Conservation (phyloP, 1,140 invertebrate species). For the Dolichoris vasculosae region DNA sequence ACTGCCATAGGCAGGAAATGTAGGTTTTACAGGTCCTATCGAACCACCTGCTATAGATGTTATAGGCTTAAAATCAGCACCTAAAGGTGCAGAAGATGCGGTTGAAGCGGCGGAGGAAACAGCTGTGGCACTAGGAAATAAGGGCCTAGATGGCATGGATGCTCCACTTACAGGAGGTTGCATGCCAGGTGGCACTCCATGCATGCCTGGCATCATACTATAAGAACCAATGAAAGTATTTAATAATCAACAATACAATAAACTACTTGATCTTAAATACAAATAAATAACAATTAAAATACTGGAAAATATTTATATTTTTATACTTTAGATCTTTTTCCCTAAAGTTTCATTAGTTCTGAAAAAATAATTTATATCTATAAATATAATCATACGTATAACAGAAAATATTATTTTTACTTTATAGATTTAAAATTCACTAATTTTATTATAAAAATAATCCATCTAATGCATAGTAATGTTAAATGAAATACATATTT, state of each 20-base stretch:
- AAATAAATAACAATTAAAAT: neutral
- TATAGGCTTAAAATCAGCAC: conserved; percentile 80
- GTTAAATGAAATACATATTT: too few species aligned
- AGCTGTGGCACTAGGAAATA: conserved; percentile 84
- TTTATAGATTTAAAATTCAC: too few species aligned
- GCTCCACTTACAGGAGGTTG: conserved; percentile 75
- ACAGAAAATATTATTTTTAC: too few species aligned
- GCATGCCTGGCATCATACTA: conserved; percentile 74
- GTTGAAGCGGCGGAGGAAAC: conserved; percentile 78
- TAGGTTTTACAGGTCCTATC: conserved; percentile 80
- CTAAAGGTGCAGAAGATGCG: conserved; percentile 76
- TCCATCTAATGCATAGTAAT: too few species aligned
- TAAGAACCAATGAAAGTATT: conserved; percentile 55
- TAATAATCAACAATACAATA: conserved; percentile 20
- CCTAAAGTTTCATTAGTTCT: too few species aligned
- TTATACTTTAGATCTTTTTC: too few species aligned
- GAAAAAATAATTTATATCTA: too few species aligned
- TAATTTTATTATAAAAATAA: too few species aligned
- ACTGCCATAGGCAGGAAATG: conserved; percentile 83
- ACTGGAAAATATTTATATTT: too few species aligned
- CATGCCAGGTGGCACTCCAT: conserved; percentile 77
- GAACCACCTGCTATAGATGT: conserved; percentile 73
- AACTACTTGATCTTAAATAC: neutral
- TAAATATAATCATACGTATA: too few species aligned
- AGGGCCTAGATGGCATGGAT: conserved; percentile 79